phyloP scores from a whole-genome alignment of 2,888 invertebrate genomes.

The Leucophenga maculata region DNA sequence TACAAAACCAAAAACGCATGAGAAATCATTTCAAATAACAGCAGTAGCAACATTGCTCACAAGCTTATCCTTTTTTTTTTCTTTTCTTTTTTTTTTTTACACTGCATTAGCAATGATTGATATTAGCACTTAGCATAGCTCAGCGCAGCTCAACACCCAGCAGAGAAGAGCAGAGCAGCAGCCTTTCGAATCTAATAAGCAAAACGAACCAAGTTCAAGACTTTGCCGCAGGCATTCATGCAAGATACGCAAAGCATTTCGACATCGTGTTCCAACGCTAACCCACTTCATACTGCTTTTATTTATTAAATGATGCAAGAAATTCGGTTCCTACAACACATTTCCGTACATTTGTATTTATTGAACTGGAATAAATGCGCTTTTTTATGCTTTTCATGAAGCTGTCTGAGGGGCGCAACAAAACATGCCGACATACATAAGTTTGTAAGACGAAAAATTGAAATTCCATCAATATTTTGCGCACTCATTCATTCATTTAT shows the following conservation, averaged over 20 bases:
- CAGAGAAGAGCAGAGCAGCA: no score
- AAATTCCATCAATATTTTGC: constrained; percentile 39
- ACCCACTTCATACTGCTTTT: constrained; percentile 6
- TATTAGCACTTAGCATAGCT: constrained; percentile 48
- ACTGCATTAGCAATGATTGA: constrained; percentile 54
- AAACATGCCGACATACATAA: background rate
- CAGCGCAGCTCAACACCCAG: constrained; percentile 41
- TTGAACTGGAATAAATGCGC: constrained; percentile 39
- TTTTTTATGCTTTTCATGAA: constrained; percentile 19
- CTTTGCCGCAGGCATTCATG: background rate
- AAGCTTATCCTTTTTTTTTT: background rate
- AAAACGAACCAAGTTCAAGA: constrained; percentile 15
- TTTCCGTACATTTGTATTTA: constrained; percentile 33
- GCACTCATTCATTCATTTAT: constrained; percentile 1
- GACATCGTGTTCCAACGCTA: background rate
- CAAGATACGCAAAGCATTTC: background rate
- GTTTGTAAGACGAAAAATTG: constrained; percentile 20
- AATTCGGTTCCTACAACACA: constrained; percentile 23
- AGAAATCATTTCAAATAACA: constrained; percentile 5
- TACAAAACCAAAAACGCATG: background rate
- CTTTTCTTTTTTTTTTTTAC: constrained; percentile 28
- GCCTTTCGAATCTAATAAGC: constrained; percentile 1
- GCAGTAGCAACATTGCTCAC: background rate
- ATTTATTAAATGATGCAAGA: constrained; percentile 43
- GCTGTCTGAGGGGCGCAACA: no score